These are phyloP conservation scores for Hypomesus transpacificus DNA, from an alignment of 2,113 vertebrate genomes.

Conservation along the genomic window DNA sequence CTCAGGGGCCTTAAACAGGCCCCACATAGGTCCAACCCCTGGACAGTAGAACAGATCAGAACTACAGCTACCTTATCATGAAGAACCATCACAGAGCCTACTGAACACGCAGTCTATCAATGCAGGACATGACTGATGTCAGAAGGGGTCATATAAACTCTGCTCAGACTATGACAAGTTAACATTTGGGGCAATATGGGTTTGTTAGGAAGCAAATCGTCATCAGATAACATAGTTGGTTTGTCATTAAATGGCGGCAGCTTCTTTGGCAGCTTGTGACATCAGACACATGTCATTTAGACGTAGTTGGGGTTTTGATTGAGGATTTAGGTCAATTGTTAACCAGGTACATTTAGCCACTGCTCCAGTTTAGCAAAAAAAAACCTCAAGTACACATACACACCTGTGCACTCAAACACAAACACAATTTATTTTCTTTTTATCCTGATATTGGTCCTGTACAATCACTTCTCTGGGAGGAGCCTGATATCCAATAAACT, in stretches of 20 bases:
- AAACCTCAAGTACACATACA: not conserved
- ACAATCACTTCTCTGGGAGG: slow-evolving; percentile 62
- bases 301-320: slow-evolving; percentile 46
- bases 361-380: slow-evolving; percentile 57
- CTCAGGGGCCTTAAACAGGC: slow-evolving; percentile 50
- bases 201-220: slow-evolving; percentile 46
- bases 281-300: slow-evolving; percentile 54
- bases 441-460: slow-evolving; percentile 45
- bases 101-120: slow-evolving; percentile 47
- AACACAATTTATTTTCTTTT: slow-evolving; percentile 50
- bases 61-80: slow-evolving; percentile 36
- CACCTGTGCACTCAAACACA: slow-evolving; percentile 4
- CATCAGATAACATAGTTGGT: slow-evolving; percentile 51
- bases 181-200: slow-evolving; percentile 42
- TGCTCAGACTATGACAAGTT: slow-evolving; percentile 57
- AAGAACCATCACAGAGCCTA: slow-evolving; percentile 44
- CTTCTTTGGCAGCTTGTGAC: slow-evolving; percentile 66
- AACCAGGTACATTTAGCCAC: slow-evolving; percentile 50
- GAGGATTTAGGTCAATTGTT: slow-evolving; percentile 45
- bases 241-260: slow-evolving; percentile 55
- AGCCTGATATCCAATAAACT: slow-evolving; percentile 54
- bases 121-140: slow-evolving; percentile 60
- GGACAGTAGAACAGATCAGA: slow-evolving; percentile 31
- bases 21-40: slow-evolving; percentile 46
- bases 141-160: slow-evolving; percentile 48